Conservation (phyloP, 2,797 vertebrate species). For the Clarias pachynema region DNA sequence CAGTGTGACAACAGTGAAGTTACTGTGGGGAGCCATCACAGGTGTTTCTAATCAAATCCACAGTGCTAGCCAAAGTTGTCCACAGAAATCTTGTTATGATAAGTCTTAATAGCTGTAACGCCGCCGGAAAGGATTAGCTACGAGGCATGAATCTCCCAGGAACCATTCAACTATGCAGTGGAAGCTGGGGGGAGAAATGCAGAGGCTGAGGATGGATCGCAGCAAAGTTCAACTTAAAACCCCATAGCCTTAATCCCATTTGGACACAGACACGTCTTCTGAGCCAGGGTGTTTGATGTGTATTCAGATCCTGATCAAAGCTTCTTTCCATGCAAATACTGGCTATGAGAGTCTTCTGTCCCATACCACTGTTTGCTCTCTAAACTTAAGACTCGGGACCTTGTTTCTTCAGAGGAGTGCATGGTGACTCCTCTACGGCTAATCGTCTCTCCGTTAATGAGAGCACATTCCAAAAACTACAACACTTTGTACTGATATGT, state of each 20-base stretch:
- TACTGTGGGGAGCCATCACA: slow-evolving; percentile 26
- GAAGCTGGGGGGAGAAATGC: slow-evolving; percentile 42
- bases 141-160: slow-evolving; percentile 48
- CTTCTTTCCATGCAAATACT: slow-evolving; percentile 41
- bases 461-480: not conserved
- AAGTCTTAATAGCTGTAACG: slow-evolving; percentile 50
- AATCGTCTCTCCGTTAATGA: not conserved
- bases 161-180: slow-evolving; percentile 33
- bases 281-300: slow-evolving; percentile 49
- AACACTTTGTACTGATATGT: not conserved
- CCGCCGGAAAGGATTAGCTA: slow-evolving; percentile 57
- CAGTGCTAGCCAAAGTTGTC: slow-evolving; percentile 33
- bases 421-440: not conserved
- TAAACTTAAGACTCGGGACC: slow-evolving; percentile 17
- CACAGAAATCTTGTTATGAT: slow-evolving; percentile 54
- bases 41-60: slow-evolving; percentile 55
- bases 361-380: slow-evolving; percentile 31
- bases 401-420: slow-evolving; percentile 2
- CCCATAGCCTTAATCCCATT: slow-evolving; percentile 56
- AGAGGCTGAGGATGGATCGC: slow-evolving; percentile 40
- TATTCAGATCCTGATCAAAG: slow-evolving; percentile 55
- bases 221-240: slow-evolving; percentile 45
- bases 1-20: slow-evolving; percentile 20
- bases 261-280: slow-evolving; percentile 33
- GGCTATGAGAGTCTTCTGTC: slow-evolving; percentile 36